Base-by-base conservation (phyloP, 2,888 invertebrate genomes). In the Phorcus lineatus region DNA sequence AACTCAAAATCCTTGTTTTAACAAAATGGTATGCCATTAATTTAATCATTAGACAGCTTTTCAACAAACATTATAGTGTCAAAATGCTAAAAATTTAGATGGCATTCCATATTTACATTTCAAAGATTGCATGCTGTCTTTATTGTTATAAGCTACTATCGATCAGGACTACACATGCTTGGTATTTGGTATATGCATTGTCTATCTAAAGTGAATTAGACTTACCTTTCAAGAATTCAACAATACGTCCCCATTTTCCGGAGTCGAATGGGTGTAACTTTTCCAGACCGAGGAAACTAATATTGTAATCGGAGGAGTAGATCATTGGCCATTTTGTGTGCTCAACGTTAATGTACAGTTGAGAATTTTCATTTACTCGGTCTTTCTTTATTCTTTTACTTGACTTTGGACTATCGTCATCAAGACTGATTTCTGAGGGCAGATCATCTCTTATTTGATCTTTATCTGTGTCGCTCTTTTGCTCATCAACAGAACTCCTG, bases 231-330 rank as follows among this genome's bases (percentile, higher is more conserved):
- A 94, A 88, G 86, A 92, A 91, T 16, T 88, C 83, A 83, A 91
- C 95, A 85, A 97, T 95, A 90, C 96, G 95, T 82, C 95, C 95
- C 96, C 97, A 97, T 94, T 98, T 98, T 85, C 95, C 95, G 0
- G 97, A 95, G 94, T 98, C 97, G 92, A 98, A 97, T 0, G 97
- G 95, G 94, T 98, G 97, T 16, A 97, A 94, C 91, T 95, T 96
- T 92, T 98, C 97, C 81, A 98, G 93, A 16, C 97, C 97, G 90
- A 95, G 94, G 92, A 97, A 96, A 47, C 95, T 95, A 52, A 98
- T 97, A 91, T 97, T 96, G 92, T 97, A 97, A 79, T 95, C 95
- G 19, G 95, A 94, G 16, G 86, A 82, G 91, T 97, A 97, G 1
- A 97, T 95, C 81, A 98, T 95, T 0, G 97, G 97, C 95, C 96